phyloP scores from a whole-genome alignment of 2,888 invertebrate genomes.

The Diadegma fenestrale region DNA sequence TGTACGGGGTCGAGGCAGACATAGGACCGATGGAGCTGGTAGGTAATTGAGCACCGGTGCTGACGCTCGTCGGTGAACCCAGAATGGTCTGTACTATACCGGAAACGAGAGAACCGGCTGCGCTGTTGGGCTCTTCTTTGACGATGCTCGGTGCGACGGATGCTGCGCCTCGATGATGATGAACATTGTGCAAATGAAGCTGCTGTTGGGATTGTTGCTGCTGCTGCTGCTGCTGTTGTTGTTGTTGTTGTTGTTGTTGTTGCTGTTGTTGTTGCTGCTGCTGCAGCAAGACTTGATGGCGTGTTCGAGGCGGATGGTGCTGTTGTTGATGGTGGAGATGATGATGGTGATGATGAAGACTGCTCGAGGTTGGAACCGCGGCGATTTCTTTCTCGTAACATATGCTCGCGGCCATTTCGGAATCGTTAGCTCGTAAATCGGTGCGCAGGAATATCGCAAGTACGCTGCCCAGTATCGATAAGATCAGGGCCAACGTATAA shows the following conservation, averaged over 20 bases:
- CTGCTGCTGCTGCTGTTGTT: slow-evolving; percentile 85
- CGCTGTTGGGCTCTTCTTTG: slow-evolving; percentile 54
- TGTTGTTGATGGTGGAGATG: slow-evolving; percentile 77
- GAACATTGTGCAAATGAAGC: slow-evolving; percentile 60
- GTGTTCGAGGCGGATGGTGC: slow-evolving; percentile 77
- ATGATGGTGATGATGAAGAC: slow-evolving; percentile 79
- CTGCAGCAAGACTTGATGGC: slow-evolving; percentile 64
- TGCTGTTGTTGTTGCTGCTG: slow-evolving; percentile 85
- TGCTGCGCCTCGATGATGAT: slow-evolving; percentile 49
- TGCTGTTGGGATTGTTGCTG: slow-evolving; percentile 79
- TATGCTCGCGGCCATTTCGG: slow-evolving; percentile 81
- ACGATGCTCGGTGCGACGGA: slow-evolving; percentile 48
- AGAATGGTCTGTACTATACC: slow-evolving; percentile 70
- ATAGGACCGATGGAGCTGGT: slow-evolving; percentile 63
- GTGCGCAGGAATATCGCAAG: slow-evolving; percentile 43
- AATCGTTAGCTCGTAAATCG: slow-evolving; percentile 75
- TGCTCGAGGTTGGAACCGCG: slow-evolving; percentile 79
- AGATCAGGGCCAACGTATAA: slow-evolving; percentile 62
- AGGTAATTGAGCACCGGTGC: slow-evolving; percentile 60
- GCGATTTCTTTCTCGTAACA: slow-evolving; percentile 82
- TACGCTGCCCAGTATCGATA: slow-evolving; percentile 70
- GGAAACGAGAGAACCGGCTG: slow-evolving; percentile 60
- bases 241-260: slow-evolving; percentile 74
- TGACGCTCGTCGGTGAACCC: slow-evolving; percentile 63
- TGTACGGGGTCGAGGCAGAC: slow-evolving; percentile 65